Base-by-base conservation (phyloP, 92 coral and sea anemone genomes). In the Porites rus region DNA sequence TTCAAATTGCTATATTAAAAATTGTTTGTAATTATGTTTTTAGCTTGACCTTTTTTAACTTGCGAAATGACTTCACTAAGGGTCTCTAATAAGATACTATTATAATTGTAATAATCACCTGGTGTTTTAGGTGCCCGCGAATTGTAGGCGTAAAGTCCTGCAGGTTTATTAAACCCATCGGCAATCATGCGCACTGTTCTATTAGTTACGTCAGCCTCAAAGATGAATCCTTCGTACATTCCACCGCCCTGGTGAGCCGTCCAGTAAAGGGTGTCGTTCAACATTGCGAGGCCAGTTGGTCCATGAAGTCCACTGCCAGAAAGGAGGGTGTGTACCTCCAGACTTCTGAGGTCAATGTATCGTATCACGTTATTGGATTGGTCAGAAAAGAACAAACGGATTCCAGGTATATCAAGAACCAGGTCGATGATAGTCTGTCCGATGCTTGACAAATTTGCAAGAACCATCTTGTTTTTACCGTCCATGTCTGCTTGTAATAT, bases 401-500 rank as follows among this genome's bases (percentile, higher is more conserved):
- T 20, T 17, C 58, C 67, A 13, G 19, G 63, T 13, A 72, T 72
- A 83, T 83, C 79, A 9, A 73, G 14, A 60, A 20, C 79, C 72
- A 83, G 1, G 65, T 73, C 79, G 74, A 72, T 46, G 8, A 43
- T 13, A 14, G 78, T 74, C 6, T 51, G 28, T 19, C 70, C 79
- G 21, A 51, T 52, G 21, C n/a, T 71, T 13, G 87, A 25, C 28
- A 72, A 60, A 73, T 83, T 83, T 61, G 79, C 79, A n/a, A 83
- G 51, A 50, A 61, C 21, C 3, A 0, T 22, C 74, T 83, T 28
- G 73, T 83, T 83, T 19, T 8, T 62, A 16, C 87, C 87, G 17
- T 83, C 87, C 80, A 83, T 83, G 17, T 83, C 73, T 46, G 63
- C 80, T 73, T 21, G 38, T 8, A 12, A 63, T 83, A 83, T 73